Evolutionary conservation across 2,797 vertebrate genomes (phyloP), one percentile per base, ranked within the genome.

Genomic region (Pampus argenteus): DNA sequence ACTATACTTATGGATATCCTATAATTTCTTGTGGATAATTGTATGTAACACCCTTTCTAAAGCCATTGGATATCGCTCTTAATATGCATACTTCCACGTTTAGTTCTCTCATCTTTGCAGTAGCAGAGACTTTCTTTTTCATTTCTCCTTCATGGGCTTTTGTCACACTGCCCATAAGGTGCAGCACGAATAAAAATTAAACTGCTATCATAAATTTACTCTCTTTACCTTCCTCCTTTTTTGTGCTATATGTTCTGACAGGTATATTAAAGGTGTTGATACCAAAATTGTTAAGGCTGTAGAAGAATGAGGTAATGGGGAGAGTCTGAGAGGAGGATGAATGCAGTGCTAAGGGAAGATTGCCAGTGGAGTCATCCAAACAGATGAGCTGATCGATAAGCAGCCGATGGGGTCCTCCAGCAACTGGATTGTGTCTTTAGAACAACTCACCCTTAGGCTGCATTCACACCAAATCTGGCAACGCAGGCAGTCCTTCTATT

Each of bases 341-440:
- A 20, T 28, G 48, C 36, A 42, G 26, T 47, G 36, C 71, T 65
- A 47, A n/a, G 2, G 34, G 49, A 22, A 69, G 10, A 15, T 57
- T 51, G 57, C 17, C 34, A 14, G 36, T 56, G 18, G 45, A 63
- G 44, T 71, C 90, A 90, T 92, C 77, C 74, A 34, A 34, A 92
- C 92, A 0, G 85, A 87, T 54, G 81, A 94, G 59, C 70, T 83
- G 0, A 90, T 86, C 0, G 83, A 86, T 86, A 93, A 95, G 83
- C 90, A 65, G 79, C 86, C 93, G 92, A 88, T 95, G 92, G 62
- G 74, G 28, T 69, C 90, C 95, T 85, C 89, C 81, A 29, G 92
- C 94, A 84, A 94, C 95, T 3, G 95, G 94, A 34, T 68, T 82
- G 91, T 93, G 42, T 95, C 93, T 87, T 95, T 71, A 95, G 20